phyloP scores from a whole-genome alignment of 1,140 invertebrate genomes.

The Meloidogyne exigua region DNA sequence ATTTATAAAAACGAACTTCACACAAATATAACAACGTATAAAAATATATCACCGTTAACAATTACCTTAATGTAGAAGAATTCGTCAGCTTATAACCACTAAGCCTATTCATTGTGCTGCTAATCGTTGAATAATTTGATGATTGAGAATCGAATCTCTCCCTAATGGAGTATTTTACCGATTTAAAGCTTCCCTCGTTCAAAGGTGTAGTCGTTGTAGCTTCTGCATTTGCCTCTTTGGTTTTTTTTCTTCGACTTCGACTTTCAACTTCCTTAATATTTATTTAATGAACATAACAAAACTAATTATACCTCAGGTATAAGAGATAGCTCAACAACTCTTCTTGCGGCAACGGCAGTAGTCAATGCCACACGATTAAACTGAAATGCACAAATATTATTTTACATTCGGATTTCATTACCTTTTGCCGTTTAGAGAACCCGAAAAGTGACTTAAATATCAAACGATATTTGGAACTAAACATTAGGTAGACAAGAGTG shows the following conservation, averaged over 20 bases:
- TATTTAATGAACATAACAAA: neutral
- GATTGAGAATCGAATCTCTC: neutral
- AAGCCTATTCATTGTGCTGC: neutral
- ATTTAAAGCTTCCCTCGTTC: conserved; percentile 32
- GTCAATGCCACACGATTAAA: conserved; percentile 56
- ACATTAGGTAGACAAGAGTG: conserved; percentile 58
- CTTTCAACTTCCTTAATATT: conserved; percentile 21
- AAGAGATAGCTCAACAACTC: conserved; percentile 54
- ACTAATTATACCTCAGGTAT: conserved; percentile 50
- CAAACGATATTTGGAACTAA: conserved; percentile 53
- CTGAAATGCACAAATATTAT: conserved; percentile 34
- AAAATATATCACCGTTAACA: too few species aligned
- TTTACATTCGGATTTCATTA: neutral
- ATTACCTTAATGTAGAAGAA: too few species aligned
- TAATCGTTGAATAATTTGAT: conserved; percentile 6
- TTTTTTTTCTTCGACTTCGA: conserved; percentile 8
- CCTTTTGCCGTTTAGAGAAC: conserved; percentile 47
- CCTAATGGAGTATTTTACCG: neutral
- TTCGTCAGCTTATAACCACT: neutral
- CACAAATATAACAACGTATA: too few species aligned
- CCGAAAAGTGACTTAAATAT: conserved; percentile 58
- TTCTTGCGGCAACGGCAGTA: conserved; percentile 56
- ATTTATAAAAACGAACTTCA: neutral
- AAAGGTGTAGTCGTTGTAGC: neutral
- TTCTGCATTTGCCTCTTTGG: neutral